Conservation (phyloP, 2,113 vertebrate species). For the Telmatochromis sp. region DNA sequence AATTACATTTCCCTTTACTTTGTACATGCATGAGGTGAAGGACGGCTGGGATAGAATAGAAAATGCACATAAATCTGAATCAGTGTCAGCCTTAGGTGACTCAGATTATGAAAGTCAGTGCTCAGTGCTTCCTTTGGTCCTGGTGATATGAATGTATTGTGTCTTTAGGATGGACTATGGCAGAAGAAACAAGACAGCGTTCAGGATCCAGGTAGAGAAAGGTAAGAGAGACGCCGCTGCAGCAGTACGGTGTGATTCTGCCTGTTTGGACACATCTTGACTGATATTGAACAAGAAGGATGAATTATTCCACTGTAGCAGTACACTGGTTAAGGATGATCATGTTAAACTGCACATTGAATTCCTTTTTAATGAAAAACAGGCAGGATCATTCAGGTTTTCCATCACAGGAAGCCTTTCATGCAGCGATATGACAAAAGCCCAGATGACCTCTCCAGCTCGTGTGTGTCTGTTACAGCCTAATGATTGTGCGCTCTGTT, state of each 20-base stretch:
- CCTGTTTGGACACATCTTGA: too few species aligned
- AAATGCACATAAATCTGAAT: background rate
- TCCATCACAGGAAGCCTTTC: background rate
- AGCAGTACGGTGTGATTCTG: too few species aligned
- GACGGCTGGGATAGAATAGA: background rate
- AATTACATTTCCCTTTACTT: background rate
- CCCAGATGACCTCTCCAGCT: background rate
- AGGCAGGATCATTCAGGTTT: background rate
- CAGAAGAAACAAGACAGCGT: too few species aligned
- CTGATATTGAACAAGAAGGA: too few species aligned
- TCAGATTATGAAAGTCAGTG: background rate
- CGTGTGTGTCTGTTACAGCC: background rate
- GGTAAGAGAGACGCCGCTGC: too few species aligned
- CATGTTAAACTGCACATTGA: background rate
- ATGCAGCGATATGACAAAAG: background rate
- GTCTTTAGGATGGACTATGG: too few species aligned
- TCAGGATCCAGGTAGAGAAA: too few species aligned
- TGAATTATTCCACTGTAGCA: accelerated
- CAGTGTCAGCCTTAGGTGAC: background rate
- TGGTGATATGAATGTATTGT: accelerated
- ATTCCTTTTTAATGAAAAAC: background rate
- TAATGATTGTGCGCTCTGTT: background rate
- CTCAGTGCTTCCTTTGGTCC: too few species aligned
- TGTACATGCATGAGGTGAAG: background rate
- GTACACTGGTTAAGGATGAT: accelerated